Evolutionary conservation across 2,888 invertebrate genomes (phyloP).

Genomic region (Seladonia tumulorum): DNA sequence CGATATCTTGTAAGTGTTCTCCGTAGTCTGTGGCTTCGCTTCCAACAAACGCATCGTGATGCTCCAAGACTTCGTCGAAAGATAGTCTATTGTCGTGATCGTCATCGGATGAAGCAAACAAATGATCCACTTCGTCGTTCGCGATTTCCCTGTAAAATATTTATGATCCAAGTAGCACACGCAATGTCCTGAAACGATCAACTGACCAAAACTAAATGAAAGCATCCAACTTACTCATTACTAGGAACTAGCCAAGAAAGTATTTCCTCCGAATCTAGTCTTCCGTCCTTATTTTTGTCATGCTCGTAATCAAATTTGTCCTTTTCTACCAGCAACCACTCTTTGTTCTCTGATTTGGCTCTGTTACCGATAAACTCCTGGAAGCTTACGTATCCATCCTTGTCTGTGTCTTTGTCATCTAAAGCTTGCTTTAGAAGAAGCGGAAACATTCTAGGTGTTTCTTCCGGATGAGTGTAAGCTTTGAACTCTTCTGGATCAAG

Average conservation of each 20-base stretch:
- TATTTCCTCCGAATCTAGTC: constrained; percentile 92
- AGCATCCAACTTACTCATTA: constrained; percentile 89
- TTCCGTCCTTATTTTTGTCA: constrained; percentile 94
- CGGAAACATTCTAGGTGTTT: constrained; percentile 94
- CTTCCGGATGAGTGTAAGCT: constrained; percentile 97
- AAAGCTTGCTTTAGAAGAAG: constrained; percentile 92
- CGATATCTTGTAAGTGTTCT: constrained; percentile 92
- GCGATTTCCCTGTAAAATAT: constrained; percentile 91
- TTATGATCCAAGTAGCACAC: neutral
- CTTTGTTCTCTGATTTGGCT: constrained; percentile 89
- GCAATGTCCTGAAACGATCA: neutral
- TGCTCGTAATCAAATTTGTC: constrained; percentile 94
- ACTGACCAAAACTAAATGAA: neutral
- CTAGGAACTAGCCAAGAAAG: constrained; percentile 95
- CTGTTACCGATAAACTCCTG: constrained; percentile 92
- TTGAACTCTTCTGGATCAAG: constrained; percentile 92
- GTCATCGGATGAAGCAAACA: constrained; percentile 94
- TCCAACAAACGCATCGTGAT: constrained; percentile 96
- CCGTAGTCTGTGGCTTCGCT: constrained; percentile 96
- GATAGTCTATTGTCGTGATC: constrained; percentile 92
- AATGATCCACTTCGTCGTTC: constrained; percentile 94
- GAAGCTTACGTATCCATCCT: constrained; percentile 94
- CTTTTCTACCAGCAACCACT: constrained; percentile 90
- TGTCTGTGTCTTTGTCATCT: constrained; percentile 93
- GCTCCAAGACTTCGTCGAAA: constrained; percentile 92